Evolutionary conservation across 2,797 vertebrate genomes (phyloP).

Genomic region (Darevskia nairensis): DNA sequence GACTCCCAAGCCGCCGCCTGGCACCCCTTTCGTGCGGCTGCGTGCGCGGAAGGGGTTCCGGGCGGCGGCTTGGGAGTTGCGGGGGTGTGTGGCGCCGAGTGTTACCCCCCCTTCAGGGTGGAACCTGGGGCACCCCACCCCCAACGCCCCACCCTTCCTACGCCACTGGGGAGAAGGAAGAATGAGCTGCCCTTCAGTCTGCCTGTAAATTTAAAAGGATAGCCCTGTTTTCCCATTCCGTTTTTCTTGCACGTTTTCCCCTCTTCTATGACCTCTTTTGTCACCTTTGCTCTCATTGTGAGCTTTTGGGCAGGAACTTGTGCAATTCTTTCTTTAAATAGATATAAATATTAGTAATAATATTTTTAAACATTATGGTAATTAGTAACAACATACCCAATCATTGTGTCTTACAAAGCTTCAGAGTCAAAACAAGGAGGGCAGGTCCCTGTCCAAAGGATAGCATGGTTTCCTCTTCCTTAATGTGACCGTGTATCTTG

Average conservation of each 20-base stretch:
- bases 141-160: too few relatives aligned
- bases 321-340: too few relatives aligned
- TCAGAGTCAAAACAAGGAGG: background rate
- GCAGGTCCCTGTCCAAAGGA: background rate
- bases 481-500: background rate
- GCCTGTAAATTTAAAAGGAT: background rate
- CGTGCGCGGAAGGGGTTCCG: too few relatives aligned
- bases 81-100: too few relatives aligned
- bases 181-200: background rate
- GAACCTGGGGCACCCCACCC: too few relatives aligned
- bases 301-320: background rate
- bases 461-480: background rate
- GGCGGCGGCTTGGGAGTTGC: too few relatives aligned
- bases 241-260: background rate
- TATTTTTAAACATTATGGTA: background rate
- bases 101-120: too few relatives aligned
- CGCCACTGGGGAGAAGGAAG: background rate
- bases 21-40: too few relatives aligned
- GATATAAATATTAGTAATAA: too few relatives aligned
- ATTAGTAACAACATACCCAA: background rate
- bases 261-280: too few relatives aligned
- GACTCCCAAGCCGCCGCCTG: too few relatives aligned
- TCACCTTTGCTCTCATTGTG: background rate
- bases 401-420: background rate
- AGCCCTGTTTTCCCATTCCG: background rate